A percentile compares a stretch with the other conserved stretches of the same genome.
Evolutionary conservation across 1,140 invertebrate genomes (phyloP).

Genomic region (Chironomus striatipennis): DNA sequence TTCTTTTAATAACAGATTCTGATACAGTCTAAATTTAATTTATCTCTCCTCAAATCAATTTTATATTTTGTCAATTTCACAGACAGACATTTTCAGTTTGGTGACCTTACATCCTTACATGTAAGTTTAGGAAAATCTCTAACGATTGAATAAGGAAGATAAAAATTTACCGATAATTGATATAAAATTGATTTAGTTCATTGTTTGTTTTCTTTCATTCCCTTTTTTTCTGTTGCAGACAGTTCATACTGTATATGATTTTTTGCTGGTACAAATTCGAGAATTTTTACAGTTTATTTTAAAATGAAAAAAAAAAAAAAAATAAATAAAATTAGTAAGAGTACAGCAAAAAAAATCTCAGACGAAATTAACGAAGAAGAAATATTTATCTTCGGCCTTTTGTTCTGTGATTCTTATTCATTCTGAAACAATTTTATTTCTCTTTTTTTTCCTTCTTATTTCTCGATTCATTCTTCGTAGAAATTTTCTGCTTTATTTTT

Average conservation of each 20-base stretch:
- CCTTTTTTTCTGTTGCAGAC: no score
- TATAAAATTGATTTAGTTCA: no score
- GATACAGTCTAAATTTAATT: no score
- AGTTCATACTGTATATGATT: not conserved
- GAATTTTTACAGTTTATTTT: not conserved
- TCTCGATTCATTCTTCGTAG: not conserved
- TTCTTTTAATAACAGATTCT: no score
- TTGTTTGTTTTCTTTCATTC: no score
- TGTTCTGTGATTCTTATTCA: not conserved
- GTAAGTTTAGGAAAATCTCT: no score
- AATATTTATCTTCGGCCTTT: slow-evolving; percentile 2
- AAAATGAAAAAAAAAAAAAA: not conserved
- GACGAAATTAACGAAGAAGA: slow-evolving; percentile 7
- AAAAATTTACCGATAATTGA: no score
- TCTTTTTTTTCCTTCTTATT: not conserved
- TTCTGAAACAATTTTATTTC: slow-evolving; percentile 1
- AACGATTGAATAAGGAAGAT: no score
- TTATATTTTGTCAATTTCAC: no score
- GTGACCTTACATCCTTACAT: no score
- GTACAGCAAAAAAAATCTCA: not conserved
- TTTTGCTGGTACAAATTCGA: not conserved
- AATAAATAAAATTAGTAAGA: not conserved
- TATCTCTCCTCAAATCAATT: no score
- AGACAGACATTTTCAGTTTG: no score
- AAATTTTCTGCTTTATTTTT: not conserved